Percentiles rank a stretch among this genome's conserved stretches.
These are phyloP conservation scores for Hyles lineata DNA, from an alignment of 2,888 invertebrate genomes.

Conservation along the genomic window DNA sequence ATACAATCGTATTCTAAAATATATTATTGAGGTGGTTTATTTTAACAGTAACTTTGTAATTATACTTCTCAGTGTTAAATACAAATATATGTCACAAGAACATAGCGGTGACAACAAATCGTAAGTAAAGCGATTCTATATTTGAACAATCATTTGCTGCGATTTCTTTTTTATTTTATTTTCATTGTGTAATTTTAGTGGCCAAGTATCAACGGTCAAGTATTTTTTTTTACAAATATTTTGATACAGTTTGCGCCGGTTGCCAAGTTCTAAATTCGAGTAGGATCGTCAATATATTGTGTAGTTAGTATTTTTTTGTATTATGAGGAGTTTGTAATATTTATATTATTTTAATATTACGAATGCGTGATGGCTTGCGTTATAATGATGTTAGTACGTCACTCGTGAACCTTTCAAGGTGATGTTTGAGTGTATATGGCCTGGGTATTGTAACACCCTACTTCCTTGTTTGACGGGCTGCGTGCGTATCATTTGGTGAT, in stretches of 20 bases:
- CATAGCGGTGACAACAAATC: slow-evolving; percentile 53
- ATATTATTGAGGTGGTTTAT: slow-evolving; percentile 57
- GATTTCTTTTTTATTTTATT: slow-evolving; percentile 58
- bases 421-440: slow-evolving; percentile 58
- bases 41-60: slow-evolving; percentile 56
- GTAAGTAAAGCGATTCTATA: slow-evolving; percentile 65
- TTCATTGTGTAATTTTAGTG: slow-evolving; percentile 24
- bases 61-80: slow-evolving; percentile 58
- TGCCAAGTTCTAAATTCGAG: slow-evolving; percentile 37
- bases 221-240: slow-evolving; percentile 12
- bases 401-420: slow-evolving; percentile 64
- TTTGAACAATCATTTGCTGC: slow-evolving; percentile 53
- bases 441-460: slow-evolving; percentile 48
- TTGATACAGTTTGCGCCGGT: slow-evolving; percentile 15
- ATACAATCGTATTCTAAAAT: slow-evolving; percentile 66
- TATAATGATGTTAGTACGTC: slow-evolving; percentile 44
- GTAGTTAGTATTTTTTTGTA: slow-evolving; percentile 12
- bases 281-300: slow-evolving; percentile 43
- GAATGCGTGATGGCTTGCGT: slow-evolving; percentile 51
- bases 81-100: slow-evolving; percentile 48
- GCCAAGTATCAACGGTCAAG: slow-evolving; percentile 15
- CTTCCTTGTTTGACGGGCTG: slow-evolving; percentile 51
- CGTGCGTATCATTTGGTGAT: slow-evolving; percentile 47
- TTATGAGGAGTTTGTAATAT: slow-evolving; percentile 33
- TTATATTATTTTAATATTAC: slow-evolving; percentile 51